Base-by-base conservation (phyloP, 1,140 invertebrate genomes). In the Mya arenaria region DNA sequence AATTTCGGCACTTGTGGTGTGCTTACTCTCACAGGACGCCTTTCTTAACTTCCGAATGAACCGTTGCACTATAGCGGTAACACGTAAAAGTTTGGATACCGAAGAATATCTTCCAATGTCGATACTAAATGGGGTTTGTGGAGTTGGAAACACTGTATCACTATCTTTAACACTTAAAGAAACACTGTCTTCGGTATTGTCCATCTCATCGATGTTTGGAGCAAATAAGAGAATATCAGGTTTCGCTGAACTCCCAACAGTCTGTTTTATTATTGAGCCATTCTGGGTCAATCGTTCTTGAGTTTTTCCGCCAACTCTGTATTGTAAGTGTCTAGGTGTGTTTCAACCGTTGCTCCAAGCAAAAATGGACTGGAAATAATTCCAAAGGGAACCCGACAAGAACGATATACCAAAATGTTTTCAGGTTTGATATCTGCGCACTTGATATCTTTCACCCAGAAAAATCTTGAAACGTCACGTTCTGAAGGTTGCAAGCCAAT, bases 281-380 rank as follows among this genome's bases (percentile, higher is more conserved):
- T 34, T 68, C 6, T 5, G 44, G 36, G n/a, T n/a, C 65, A 68
- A 34, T 69, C 39, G 37, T 44, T 39, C 25, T 69, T 69, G 15
- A 69, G 25, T 36, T 69, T 69, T 23, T 28, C n/a, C 5, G 65
- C 36, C 15, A 69, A 25, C 15, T 37, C n/a, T 34, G 65, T 34
- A 44, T 69, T 44, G 28, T 39, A 69, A n/a, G 65, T 69, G 25
- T 69, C 65, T 36, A 69, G 41, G 23, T 69, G 32, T 19, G 10
- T 13, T 4, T 69, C 25, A 15, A 69, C 39, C 19, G 65, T 41
- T 19, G 65, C 65, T 41, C 36, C 44, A 25, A 72, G 32, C 32
- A 72, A 55, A 56, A 72, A 72, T 6, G 69, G 69, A 55, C 69
- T 72, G 4, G 39, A 72, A 52, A 52, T 60, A 10, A 60, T 23